phyloP scores from a whole-genome alignment of 2,113 vertebrate genomes.

The Apteryx mantelli region DNA sequence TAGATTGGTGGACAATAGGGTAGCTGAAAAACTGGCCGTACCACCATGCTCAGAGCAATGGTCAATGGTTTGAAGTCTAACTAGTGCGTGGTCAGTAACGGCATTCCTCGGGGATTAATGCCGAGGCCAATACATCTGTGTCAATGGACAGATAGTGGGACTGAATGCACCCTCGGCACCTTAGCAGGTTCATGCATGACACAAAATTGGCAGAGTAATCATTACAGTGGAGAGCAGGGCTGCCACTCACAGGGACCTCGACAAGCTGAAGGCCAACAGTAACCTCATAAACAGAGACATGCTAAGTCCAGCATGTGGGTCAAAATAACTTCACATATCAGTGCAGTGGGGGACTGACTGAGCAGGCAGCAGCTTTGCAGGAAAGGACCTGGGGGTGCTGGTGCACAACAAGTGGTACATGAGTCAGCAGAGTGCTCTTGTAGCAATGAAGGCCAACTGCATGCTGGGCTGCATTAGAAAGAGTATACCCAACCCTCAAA shows the following conservation, averaged over 20 bases:
- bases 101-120: not conserved
- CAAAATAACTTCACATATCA: not conserved
- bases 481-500: not conserved
- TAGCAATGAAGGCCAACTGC: not conserved
- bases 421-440: not conserved
- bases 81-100: not conserved
- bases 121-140: not conserved
- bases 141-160: not conserved
- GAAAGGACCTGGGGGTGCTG: not conserved
- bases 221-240: not conserved
- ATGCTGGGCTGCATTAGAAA: not conserved
- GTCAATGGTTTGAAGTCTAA: not conserved
- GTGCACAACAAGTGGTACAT: not conserved
- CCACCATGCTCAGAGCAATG: not conserved
- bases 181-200: not conserved
- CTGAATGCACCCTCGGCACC: not conserved
- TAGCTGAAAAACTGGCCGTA: not conserved
- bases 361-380: not conserved
- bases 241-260: not conserved
- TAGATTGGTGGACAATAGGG: not conserved
- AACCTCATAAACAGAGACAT: not conserved
- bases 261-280: not conserved
- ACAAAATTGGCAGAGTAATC: not conserved
- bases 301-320: not conserved
- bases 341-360: not conserved